Evolutionary conservation across 2,888 invertebrate genomes (phyloP), one percentile per base, ranked within the genome.

Genomic region (Cephus pygmeus): DNA sequence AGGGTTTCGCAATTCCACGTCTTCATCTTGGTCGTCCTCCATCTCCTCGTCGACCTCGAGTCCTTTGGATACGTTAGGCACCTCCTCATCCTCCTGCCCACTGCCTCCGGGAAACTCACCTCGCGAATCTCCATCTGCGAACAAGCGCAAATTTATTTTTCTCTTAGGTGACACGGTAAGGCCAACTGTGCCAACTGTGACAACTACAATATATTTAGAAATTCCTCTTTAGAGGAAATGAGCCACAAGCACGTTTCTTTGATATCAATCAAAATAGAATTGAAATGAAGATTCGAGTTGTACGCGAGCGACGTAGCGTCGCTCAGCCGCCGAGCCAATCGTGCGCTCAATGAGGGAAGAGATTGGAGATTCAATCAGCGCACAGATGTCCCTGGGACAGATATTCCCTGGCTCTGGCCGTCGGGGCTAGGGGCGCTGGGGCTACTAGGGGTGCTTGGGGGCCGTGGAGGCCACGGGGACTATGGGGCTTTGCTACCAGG

Each of bases 1-100:
- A 15, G 6, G 4, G 40, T 91, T 87, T 85, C 87, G 91, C 87
- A 92, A 92, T 89, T 87, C 93, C 85, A 84, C 92, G 87, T 88
- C 93, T 87, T 87, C 92, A 88, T 92, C 92, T 82, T 90, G 92
- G 85, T 93, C 94, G 88, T 92, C 92, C 80, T 93, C 89, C 36
- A 93, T 93, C 23, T 92, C 92, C 31, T 91, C 90, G 78, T 93
- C 93, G 3, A 93, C 92, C 86, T 89, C 87, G 56, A 89, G 89
- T 12, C 93, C 92, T 82, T 86, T 88, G 40, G 82, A 83, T 76
- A 91, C 91, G 40, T 91, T 90, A 1, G 87, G 85, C 0, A 83
- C 85, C 79, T 75, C 91, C 84, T 88, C 92, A 83, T 88, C 92
- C 88, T 88, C 92, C 88, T 86, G 92, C 83, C 89, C 90, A 82